These are phyloP conservation scores for Cyclophora punctaria DNA, from an alignment of 2,888 invertebrate genomes.

Conservation along the genomic window DNA sequence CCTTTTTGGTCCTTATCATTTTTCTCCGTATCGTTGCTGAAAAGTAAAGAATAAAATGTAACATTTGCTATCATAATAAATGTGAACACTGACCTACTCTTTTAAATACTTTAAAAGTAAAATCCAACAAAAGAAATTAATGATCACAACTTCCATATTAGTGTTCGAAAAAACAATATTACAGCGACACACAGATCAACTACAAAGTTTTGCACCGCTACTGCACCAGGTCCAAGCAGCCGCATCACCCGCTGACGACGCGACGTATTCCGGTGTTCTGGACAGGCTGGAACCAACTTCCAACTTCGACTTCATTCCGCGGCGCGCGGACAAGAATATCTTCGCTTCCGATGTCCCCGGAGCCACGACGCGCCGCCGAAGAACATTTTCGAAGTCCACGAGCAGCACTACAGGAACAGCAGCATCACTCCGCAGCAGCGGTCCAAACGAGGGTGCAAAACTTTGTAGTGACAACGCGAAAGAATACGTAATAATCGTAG, in stretches of 20 bases:
- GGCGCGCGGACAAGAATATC: too few species aligned
- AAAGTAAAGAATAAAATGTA: constrained; percentile 36
- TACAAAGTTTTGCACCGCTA: constrained; percentile 75
- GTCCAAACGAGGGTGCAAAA: constrained; percentile 57
- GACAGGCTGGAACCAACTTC: constrained; percentile 1
- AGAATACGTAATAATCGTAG: constrained; percentile 43
- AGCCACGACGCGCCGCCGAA: background rate
- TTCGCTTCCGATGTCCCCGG: too few species aligned
- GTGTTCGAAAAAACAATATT: constrained; percentile 5
- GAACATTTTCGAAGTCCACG: background rate
- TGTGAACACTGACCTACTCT: background rate
- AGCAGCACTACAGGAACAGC: background rate
- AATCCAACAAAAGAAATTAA: background rate
- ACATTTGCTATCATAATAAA: background rate
- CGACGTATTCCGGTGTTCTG: background rate
- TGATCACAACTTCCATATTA: background rate
- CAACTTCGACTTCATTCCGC: background rate
- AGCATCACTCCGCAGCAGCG: constrained; percentile 1
- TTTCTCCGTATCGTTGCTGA: constrained; percentile 60
- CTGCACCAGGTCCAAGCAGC: constrained; percentile 27
- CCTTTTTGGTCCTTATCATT: constrained; percentile 59
- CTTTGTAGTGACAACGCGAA: constrained; percentile 67
- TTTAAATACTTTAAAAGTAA: background rate
- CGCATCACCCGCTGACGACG: background rate
- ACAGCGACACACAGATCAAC: constrained; percentile 35